Evolutionary conservation across 2,797 vertebrate species (phyloP).

Genomic region (Lagorchestes hirsutus): DNA sequence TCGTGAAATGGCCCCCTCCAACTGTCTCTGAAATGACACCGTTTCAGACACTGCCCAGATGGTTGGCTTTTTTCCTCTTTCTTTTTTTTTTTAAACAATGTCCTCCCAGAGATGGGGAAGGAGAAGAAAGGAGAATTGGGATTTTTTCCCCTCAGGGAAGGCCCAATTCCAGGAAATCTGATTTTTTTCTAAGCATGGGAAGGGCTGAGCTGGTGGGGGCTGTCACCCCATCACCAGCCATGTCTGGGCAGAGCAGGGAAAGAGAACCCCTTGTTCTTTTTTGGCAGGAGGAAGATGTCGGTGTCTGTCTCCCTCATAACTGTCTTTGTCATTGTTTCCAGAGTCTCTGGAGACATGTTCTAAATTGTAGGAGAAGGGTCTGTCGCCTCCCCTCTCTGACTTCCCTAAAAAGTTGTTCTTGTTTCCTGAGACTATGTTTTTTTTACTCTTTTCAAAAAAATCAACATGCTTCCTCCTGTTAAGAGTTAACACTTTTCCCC

Average conservation of each 20-base stretch:
- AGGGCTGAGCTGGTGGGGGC: neutral
- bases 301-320: neutral
- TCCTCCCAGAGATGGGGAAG: neutral
- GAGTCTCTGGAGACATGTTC: constrained; percentile 38
- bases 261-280: neutral
- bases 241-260: neutral
- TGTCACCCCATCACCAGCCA: neutral
- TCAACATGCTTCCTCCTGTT: neutral
- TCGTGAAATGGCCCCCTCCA: neutral
- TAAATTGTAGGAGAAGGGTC: constrained; percentile 25
- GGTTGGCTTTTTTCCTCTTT: neutral
- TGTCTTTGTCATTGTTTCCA: constrained; percentile 8
- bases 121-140: neutral
- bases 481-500: neutral
- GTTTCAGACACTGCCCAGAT: neutral
- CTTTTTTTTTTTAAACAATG: neutral
- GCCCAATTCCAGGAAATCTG: neutral
- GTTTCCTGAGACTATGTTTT: constrained; percentile 44
- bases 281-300: neutral
- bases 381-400: neutral
- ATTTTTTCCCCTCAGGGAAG: constrained; percentile 10
- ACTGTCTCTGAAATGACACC: neutral
- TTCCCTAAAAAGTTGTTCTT: neutral
- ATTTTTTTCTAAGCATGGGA: neutral
- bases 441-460: constrained; percentile 22